phyloP scores from a whole-genome alignment of 2,797 vertebrate genomes.

The Parotocinclus haroldoi region DNA sequence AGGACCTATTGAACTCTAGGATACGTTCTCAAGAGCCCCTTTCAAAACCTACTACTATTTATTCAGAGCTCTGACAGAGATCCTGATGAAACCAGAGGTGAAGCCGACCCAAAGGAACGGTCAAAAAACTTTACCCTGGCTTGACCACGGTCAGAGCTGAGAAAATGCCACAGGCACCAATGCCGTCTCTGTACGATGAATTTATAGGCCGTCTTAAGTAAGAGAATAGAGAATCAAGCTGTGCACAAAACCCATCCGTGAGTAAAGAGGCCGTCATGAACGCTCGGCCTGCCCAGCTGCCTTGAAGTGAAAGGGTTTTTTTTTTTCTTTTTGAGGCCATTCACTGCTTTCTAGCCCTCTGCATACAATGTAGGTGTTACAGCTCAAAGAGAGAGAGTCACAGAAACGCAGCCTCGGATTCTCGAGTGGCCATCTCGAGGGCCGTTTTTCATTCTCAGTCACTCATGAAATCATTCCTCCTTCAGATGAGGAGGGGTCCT shows the following conservation, averaged over 20 bases:
- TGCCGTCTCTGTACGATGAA: constrained; percentile 39
- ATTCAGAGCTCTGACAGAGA: constrained; percentile 46
- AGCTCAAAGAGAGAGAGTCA: constrained; percentile 55
- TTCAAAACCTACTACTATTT: constrained; percentile 51
- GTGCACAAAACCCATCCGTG: constrained; percentile 72
- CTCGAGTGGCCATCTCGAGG: constrained; percentile 43
- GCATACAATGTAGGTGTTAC: constrained; percentile 71
- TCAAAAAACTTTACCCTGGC: constrained; percentile 20
- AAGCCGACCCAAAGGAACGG: constrained; percentile 14
- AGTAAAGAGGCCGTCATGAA: constrained; percentile 69
- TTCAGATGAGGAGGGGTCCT: constrained; percentile 46
- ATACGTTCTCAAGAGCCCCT: constrained; percentile 53
- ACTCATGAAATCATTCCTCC: constrained; percentile 55
- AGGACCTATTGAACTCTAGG: constrained; percentile 62
- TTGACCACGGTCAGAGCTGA: constrained; percentile 3
- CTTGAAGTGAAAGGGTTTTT: constrained; percentile 61
- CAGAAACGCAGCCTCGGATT: constrained; percentile 57
- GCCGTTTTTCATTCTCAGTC: constrained; percentile 51
- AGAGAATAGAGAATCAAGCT: constrained; percentile 48
- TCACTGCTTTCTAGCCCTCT: constrained; percentile 60
- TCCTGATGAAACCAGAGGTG: constrained; percentile 32
- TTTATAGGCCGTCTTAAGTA: constrained; percentile 54
- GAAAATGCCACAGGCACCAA: constrained; percentile 32
- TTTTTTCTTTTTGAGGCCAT: constrained; percentile 51
- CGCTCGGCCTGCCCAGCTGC: constrained; percentile 70